phyloP scores from a whole-genome alignment of 2,797 vertebrate genomes.

The Amphiprion clarkii region DNA sequence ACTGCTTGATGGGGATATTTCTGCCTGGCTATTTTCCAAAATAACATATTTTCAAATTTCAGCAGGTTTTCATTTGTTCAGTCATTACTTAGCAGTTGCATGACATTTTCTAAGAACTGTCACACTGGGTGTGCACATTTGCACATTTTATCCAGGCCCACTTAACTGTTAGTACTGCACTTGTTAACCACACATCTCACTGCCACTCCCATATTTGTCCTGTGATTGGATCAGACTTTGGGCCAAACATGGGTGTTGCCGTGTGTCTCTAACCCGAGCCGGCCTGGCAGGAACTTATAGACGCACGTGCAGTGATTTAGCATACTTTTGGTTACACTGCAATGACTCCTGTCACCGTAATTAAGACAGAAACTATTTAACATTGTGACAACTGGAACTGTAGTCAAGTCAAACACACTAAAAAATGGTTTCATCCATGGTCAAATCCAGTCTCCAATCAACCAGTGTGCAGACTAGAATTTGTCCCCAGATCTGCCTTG shows the following conservation, averaged over 20 bases:
- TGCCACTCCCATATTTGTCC: slow-evolving; percentile 50
- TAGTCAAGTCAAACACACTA: slow-evolving; percentile 17
- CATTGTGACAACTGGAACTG: slow-evolving; percentile 24
- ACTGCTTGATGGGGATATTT: slow-evolving; percentile 60
- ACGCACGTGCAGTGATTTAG: slow-evolving; percentile 30
- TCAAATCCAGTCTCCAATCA: slow-evolving; percentile 29
- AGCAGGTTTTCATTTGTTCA: slow-evolving; percentile 67
- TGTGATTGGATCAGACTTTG: slow-evolving; percentile 59
- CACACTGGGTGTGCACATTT: slow-evolving; percentile 45
- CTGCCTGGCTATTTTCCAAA: slow-evolving; percentile 51
- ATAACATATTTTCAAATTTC: slow-evolving; percentile 52
- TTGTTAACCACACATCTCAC: slow-evolving; percentile 55
- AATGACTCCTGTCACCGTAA: slow-evolving; percentile 24
- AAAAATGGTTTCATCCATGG: slow-evolving; percentile 24
- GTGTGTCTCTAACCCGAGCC: slow-evolving; percentile 44
- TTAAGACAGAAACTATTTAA: slow-evolving; percentile 24
- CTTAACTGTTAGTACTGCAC: slow-evolving; percentile 26
- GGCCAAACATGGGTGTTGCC: slow-evolving; percentile 51
- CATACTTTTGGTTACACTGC: slow-evolving; percentile 20
- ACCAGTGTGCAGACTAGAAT: slow-evolving; percentile 17
- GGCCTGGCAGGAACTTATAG: slow-evolving; percentile 37
- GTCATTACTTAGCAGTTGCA: slow-evolving; percentile 44
- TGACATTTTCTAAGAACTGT: slow-evolving; percentile 49
- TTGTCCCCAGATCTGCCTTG: slow-evolving; percentile 29
- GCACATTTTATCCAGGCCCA: slow-evolving; percentile 38